Conservation (phyloP, 2,797 vertebrate genomes). For the Chiloscyllium punctatum region DNA sequence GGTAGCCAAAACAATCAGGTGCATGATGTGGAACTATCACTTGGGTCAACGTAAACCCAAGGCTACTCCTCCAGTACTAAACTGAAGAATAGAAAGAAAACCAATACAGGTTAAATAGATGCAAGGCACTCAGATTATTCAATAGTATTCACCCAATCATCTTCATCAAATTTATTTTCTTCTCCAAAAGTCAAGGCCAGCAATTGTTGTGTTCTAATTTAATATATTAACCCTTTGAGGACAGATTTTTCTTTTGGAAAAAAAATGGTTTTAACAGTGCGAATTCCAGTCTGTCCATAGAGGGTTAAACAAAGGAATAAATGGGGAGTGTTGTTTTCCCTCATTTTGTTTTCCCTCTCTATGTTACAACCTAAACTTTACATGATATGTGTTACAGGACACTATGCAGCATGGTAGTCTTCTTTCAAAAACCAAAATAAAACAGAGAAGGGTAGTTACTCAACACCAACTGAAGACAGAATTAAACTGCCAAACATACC, state of each 20-base stretch:
- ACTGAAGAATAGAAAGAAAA: conserved; percentile 80
- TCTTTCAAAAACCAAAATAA: conserved; percentile 63
- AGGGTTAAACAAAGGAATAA: conserved; percentile 73
- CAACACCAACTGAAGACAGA: conserved; percentile 97
- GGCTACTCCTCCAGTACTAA: conserved; percentile 58
- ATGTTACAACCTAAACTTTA: conserved; percentile 93
- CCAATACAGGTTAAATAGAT: conserved; percentile 76
- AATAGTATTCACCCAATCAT: conserved; percentile 75
- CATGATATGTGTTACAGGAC: conserved; percentile 99
- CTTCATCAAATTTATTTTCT: conserved; percentile 52
- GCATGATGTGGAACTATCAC: conserved; percentile 74
- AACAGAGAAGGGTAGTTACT: conserved; percentile 97
- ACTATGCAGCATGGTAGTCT: conserved; percentile 86
- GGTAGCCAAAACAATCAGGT: conserved; percentile 64
- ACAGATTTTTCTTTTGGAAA: conserved; percentile 71
- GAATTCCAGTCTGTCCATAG: conserved; percentile 73
- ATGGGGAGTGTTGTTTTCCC: not conserved
- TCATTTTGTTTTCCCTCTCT: conserved; percentile 65
- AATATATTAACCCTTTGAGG: conserved; percentile 71
- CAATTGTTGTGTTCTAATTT: conserved; percentile 62
- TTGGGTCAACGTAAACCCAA: conserved; percentile 64
- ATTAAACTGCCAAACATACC: conserved; percentile 98
- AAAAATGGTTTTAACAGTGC: conserved; percentile 68
- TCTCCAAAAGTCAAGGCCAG: conserved; percentile 72
- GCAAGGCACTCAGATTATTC: conserved; percentile 91